These are phyloP conservation scores for Leptinotarsa tumamoca DNA, from an alignment of 2,888 invertebrate genomes.

Conservation along the genomic window DNA sequence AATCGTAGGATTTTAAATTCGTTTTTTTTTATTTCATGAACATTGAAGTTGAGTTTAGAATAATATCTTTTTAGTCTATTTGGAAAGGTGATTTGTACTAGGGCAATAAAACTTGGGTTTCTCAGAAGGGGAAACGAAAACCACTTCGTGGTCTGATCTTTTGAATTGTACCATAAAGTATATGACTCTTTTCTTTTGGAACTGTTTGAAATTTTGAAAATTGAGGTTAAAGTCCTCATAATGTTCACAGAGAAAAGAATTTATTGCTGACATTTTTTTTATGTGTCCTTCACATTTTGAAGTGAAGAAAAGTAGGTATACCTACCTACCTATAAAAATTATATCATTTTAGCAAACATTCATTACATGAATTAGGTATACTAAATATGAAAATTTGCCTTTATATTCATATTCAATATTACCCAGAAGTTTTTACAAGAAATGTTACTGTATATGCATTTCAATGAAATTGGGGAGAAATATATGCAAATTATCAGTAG, in stretches of 20 bases:
- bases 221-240: constrained; percentile 40
- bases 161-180: constrained; percentile 24
- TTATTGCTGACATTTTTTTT: too few species aligned
- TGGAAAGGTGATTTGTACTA: background rate
- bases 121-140: constrained; percentile 13
- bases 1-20: background rate
- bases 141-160: constrained; percentile 23
- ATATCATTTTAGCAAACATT: too few species aligned
- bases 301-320: too few species aligned
- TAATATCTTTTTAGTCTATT: background rate
- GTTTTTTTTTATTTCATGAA: background rate
- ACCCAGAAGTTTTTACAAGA: too few species aligned
- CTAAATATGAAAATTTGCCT: too few species aligned
- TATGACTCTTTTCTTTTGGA: constrained; percentile 28
- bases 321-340: too few species aligned
- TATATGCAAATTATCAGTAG: too few species aligned
- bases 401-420: too few species aligned
- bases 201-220: constrained; percentile 35
- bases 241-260: constrained; percentile 2
- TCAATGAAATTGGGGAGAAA: too few species aligned
- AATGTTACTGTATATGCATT: too few species aligned
- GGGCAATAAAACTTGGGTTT: constrained; percentile 10
- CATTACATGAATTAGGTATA: too few species aligned
- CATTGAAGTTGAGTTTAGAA: background rate
- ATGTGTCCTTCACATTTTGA: too few species aligned